Conservation (phyloP, 2,888 invertebrate genomes). For the Acanthoscelides obtectus region DNA sequence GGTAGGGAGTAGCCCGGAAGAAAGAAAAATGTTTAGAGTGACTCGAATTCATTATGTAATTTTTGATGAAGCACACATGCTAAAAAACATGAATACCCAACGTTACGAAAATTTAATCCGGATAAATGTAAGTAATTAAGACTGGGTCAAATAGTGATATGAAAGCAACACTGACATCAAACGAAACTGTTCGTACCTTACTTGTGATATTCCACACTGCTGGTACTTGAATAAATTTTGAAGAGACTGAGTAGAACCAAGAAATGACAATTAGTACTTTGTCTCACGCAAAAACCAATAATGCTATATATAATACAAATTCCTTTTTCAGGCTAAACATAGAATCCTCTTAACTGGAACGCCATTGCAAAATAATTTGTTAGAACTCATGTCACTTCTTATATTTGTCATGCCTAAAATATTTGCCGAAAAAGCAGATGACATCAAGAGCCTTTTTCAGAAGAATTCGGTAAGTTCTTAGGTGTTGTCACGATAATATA, state of each 20-base stretch:
- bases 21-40: constrained; percentile 85
- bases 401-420: constrained; percentile 96
- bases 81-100: constrained; percentile 94
- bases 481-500: no score
- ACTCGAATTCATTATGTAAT: constrained; percentile 87
- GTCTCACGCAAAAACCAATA: no score
- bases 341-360: constrained; percentile 91
- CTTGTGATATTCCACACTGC: no score
- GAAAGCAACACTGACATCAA: neutral
- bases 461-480: constrained; percentile 59
- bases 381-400: constrained; percentile 92
- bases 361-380: constrained; percentile 90
- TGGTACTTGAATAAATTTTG: no score
- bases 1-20: constrained; percentile 81
- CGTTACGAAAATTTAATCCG: constrained; percentile 84
- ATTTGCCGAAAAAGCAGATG: constrained; percentile 83
- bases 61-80: constrained; percentile 97
- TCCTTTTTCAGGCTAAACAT: constrained; percentile 69
- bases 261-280: no score
- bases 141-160: neutral
- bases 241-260: no score
- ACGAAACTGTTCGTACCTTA: no score
- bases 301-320: no score
- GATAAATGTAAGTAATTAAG: constrained; percentile 53
- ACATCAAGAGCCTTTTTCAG: constrained; percentile 82